phyloP scores from a whole-genome alignment of 2,888 invertebrate genomes.

The Idaea biselata region DNA sequence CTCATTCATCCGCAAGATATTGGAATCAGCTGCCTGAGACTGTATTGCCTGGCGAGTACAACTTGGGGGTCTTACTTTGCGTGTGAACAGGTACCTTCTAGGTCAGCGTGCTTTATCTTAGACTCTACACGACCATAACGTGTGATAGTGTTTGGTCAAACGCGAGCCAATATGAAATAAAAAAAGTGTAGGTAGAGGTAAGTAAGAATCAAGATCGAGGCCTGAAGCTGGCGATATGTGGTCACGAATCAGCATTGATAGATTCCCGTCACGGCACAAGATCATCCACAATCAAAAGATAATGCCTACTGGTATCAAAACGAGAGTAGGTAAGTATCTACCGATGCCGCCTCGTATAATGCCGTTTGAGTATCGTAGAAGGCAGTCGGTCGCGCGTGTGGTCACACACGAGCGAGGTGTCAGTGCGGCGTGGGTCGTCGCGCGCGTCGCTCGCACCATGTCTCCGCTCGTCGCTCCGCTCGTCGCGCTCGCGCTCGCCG shows the following conservation, averaged over 20 bases:
- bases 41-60: too few species aligned
- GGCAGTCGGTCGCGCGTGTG: neutral
- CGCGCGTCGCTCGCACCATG: slow-evolving; percentile 34
- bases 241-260: neutral
- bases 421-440: slow-evolving; percentile 41
- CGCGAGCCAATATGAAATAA: too few species aligned
- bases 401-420: slow-evolving; percentile 9
- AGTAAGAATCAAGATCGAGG: neutral
- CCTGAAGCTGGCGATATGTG: neutral
- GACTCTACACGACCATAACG: too few species aligned
- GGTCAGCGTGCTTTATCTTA: too few species aligned
- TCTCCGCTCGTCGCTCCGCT: slow-evolving; percentile 39
- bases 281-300: neutral
- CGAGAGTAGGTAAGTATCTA: too few species aligned
- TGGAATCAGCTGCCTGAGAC: too few species aligned
- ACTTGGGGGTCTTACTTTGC: too few species aligned
- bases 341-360: neutral
- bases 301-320: neutral
- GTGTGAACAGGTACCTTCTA: too few species aligned
- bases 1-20: too few species aligned
- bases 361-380: neutral
- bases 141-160: too few species aligned
- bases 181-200: too few species aligned
- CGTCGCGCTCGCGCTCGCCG: slow-evolving; percentile 38
- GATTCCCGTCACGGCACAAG: neutral